A percentile compares a stretch with the other conserved stretches of the same genome.
Evolutionary conservation across 2,888 invertebrate species (phyloP).

Genomic region (Lasioglossum lativentre): DNA sequence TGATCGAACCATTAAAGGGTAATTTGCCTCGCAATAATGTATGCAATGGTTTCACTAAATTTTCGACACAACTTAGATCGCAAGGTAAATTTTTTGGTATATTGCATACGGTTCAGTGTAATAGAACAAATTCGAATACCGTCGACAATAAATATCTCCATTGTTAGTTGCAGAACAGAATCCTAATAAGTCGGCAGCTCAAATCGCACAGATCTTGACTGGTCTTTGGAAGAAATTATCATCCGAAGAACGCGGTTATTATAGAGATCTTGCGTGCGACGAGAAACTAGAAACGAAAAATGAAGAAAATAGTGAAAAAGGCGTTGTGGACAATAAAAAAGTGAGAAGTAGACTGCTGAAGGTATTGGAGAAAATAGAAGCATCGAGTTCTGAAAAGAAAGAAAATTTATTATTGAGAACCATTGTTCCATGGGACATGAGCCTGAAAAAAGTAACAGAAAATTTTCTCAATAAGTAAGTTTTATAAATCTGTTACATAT

Average conservation of each 20-base stretch:
- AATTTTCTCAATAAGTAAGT: conserved; percentile 62
- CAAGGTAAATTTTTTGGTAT: conserved; percentile 75
- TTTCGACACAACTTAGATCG: conserved; percentile 79
- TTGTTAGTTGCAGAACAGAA: conserved; percentile 69
- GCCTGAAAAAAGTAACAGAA: conserved; percentile 66
- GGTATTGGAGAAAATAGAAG: conserved; percentile 71
- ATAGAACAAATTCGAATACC: background rate
- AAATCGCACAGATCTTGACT: conserved; percentile 82
- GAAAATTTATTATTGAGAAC: conserved; percentile 73
- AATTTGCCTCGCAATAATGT: conserved; percentile 14
- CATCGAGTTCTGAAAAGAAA: conserved; percentile 61
- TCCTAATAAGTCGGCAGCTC: conserved; percentile 79
- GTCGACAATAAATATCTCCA: background rate
- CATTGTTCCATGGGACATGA: conserved; percentile 72
- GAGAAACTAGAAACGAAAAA: conserved; percentile 37
- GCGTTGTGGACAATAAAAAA: conserved; percentile 52
- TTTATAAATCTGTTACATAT: conserved; percentile 15
- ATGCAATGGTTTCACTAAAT: conserved; percentile 79
- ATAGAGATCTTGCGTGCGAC: conserved; percentile 70
- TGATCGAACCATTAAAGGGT: background rate
- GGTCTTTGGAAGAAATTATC: conserved; percentile 82
- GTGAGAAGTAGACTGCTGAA: conserved; percentile 76
- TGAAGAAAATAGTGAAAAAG: conserved; percentile 46
- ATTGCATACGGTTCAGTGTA: background rate
- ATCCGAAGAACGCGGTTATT: conserved; percentile 81